Evolutionary conservation across 2,888 invertebrate species (phyloP).

Genomic region (Ophion costatus): DNA sequence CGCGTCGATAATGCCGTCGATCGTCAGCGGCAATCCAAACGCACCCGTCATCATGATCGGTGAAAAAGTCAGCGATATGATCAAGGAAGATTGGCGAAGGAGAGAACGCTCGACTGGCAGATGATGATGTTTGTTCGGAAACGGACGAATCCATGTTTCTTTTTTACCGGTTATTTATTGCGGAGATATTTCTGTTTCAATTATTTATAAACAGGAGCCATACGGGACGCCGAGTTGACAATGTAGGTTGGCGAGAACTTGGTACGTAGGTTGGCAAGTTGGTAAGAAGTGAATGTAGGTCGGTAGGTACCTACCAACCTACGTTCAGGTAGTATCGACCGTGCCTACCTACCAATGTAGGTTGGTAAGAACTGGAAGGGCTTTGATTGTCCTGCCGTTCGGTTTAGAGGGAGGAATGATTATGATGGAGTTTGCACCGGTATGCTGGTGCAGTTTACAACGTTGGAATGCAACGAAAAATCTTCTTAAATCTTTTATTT

Average conservation of each 20-base stretch:
- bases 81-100: constrained; percentile 91
- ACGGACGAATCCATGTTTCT: background rate
- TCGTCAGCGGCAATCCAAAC: constrained; percentile 95
- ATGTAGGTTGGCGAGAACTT: too few relatives aligned
- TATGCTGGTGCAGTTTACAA: too few relatives aligned
- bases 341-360: too few relatives aligned
- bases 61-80: constrained; percentile 95
- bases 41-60: constrained; percentile 96
- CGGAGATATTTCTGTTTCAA: background rate
- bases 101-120: constrained; percentile 50
- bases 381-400: background rate
- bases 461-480: too few relatives aligned
- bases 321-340: too few relatives aligned
- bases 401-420: too few relatives aligned
- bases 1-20: constrained; percentile 95
- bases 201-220: constrained; percentile 11
- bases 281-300: too few relatives aligned
- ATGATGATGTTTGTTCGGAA: background rate
- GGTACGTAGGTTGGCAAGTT: too few relatives aligned
- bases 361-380: background rate
- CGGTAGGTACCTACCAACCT: too few relatives aligned
- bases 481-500: too few relatives aligned
- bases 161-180: constrained; percentile 1
- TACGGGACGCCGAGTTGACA: background rate
- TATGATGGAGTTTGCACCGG: too few relatives aligned